Conservation (phyloP, 2,113 vertebrate genomes). For the Osmerus mordax region DNA sequence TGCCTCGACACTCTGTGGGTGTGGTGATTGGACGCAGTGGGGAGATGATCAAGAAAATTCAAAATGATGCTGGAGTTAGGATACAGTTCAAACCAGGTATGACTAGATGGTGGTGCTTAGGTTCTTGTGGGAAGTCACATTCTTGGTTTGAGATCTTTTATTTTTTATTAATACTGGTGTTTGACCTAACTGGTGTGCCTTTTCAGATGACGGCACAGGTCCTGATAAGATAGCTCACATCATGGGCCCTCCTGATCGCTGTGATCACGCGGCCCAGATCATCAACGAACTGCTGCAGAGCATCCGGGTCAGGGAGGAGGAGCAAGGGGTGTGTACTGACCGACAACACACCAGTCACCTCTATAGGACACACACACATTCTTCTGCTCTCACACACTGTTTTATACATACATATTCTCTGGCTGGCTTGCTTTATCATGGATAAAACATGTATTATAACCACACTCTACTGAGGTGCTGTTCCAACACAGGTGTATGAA, state of each 20-base stretch:
- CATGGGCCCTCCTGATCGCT: conserved; percentile 80
- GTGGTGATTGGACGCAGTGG: conserved; percentile 80
- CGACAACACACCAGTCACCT: background rate
- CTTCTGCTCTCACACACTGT: background rate
- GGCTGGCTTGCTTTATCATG: too few species aligned
- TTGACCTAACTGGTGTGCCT: too few species aligned
- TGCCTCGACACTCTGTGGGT: conserved; percentile 78
- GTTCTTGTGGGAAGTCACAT: too few species aligned
- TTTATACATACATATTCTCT: too few species aligned
- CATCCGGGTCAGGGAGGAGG: conserved; percentile 64
- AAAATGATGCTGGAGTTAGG: conserved; percentile 79
- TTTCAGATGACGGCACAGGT: conserved; percentile 74
- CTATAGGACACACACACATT: background rate
- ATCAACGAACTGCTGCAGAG: conserved; percentile 83
- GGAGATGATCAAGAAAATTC: conserved; percentile 84
- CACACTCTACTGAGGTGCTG: background rate
- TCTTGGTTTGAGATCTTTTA: too few species aligned
- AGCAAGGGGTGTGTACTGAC: conserved; percentile 26
- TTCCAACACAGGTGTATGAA: background rate
- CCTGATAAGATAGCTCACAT: conserved; percentile 82
- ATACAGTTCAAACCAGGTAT: conserved; percentile 83
- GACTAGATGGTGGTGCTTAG: too few species aligned
- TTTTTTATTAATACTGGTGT: too few species aligned
- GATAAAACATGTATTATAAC: too few species aligned
- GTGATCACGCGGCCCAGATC: conserved; percentile 79